Evolutionary conservation across 2,797 vertebrate genomes (phyloP), one percentile per base, ranked within the genome.

Genomic region (Taeniopygia guttata): DNA sequence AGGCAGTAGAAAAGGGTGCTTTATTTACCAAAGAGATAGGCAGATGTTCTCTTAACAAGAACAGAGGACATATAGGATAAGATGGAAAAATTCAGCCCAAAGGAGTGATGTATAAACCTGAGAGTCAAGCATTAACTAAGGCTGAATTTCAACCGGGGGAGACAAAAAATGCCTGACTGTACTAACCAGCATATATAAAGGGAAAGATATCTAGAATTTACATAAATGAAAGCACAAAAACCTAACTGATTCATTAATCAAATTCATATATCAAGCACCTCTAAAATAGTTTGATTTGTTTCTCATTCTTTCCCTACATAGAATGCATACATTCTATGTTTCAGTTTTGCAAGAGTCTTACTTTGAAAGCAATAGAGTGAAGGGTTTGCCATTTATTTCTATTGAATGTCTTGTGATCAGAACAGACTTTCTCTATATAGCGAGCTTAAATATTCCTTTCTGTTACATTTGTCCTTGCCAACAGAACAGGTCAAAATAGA

Each of bases 401-500:
- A 17, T 67, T 70, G 49, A 74, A 70, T 52, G 11, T 34, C 74
- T 73, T 56, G 43, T 16, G 11, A 58, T 82, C 12, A 0, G 72
- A 95, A 80, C 20, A 75, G 27, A 64, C 13, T 70, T 91, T 38
- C n/a, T 75, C 43, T 78, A 5, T 1, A 1, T 73, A 87, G 16
- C 30, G 46, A 64, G 52, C 18, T 67, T 74, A 84, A 89, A 74
- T 76, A 79, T 49, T 64, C 16, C 19, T 17, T 38, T 67, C 29
- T 68, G 46, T 79, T 85, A 56, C 45, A 22, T 90, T 58, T 90
- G 48, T 87, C 60, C 59, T 90, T 80, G 49, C 16, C 68, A 67
- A 38, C 5, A 73, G 60, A 92, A 67, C 25, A 58, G 84, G 84
- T 77, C 81, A 92, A 94, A 93, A 40, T 25, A 62, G 66, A 62